Base-by-base conservation (phyloP, 2,113 vertebrate species). In the Otus sunia region DNA sequence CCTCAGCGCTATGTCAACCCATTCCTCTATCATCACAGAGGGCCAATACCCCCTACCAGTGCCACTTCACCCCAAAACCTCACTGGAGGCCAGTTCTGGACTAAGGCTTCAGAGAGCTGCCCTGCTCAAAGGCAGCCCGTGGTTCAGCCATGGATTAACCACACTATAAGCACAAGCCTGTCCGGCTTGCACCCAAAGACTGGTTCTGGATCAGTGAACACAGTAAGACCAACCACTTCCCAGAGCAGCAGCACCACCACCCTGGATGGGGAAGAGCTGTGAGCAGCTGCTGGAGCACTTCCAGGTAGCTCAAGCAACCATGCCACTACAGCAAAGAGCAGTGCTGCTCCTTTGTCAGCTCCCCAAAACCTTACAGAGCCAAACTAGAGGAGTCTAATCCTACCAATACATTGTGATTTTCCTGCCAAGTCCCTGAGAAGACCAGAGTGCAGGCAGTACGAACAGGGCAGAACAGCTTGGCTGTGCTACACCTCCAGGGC, bases 311-410 rank as follows among this genome's bases (percentile, higher is more conserved):
- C 21, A 50, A 23, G 21, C 47, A 90, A 58, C 19, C 9, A 66
- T 1, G 0, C 2, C 53, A 45, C 29, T 32, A 52, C 0, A 62
- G 11, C 43, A 60, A 30, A 9, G 8, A 86, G 25, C 29, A 66
- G 26, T 11, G 67, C 52, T 66, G 63, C 52, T 71, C 27, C 73
- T 75, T 5, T 0, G 0, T 39, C 68, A 60, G 20, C 20, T 76
- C 52, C 52, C 27, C 39, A 94, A 55, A 50, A n/a, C 14, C 34
- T 56, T 55, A 27, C 36, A 27, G 22, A 66, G 45, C 7, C 27
- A 66, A 71, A 80, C 45, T 12, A 59, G 4, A 68, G 12, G 4
- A 68, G 12, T 37, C 37, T 52, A 63, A 64, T 52, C 50, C 45
- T 50, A 55, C 18, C n/a, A 55, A 17, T 8, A 67, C 32, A 32